Conservation (phyloP, 2,113 vertebrate genomes). For the Peromyscus polionotus region DNA sequence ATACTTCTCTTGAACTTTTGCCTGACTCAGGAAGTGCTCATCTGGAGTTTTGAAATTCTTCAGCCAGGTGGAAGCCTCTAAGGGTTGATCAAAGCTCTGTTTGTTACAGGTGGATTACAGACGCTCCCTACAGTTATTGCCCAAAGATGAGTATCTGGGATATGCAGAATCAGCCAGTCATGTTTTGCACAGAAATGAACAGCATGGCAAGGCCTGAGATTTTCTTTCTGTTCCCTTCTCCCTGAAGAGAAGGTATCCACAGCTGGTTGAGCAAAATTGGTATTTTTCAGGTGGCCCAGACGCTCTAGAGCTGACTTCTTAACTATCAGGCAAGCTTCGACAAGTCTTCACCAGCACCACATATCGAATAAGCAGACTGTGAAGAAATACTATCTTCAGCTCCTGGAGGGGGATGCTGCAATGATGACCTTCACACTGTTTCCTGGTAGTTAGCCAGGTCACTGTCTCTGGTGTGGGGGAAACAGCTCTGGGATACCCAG, state of each 20-base stretch:
- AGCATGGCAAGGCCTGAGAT: slow-evolving; percentile 93
- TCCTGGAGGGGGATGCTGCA: too few species aligned
- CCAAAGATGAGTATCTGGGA: slow-evolving; percentile 95
- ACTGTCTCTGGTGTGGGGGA: too few species aligned
- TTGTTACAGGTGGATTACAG: slow-evolving; percentile 90
- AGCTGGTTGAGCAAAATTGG: slow-evolving; percentile 90
- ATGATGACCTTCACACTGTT: too few species aligned
- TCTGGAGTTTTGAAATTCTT: slow-evolving; percentile 94
- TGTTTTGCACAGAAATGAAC: slow-evolving; percentile 94
- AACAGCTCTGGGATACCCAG: too few species aligned
- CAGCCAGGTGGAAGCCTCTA: slow-evolving; percentile 93
- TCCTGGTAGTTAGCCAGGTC: too few species aligned
- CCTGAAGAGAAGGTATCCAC: slow-evolving; percentile 95
- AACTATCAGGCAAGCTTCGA: slow-evolving; percentile 94
- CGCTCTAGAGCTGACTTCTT: slow-evolving; percentile 93
- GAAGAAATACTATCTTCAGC: too few species aligned
- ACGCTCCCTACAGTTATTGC: slow-evolving; percentile 95
- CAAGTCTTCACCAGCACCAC: slow-evolving; percentile 91
- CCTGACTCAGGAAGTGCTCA: slow-evolving; percentile 93
- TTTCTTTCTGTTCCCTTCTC: slow-evolving; percentile 93
- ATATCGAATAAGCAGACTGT: too few species aligned
- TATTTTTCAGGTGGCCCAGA: slow-evolving; percentile 89
- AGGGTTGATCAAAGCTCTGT: slow-evolving; percentile 93
- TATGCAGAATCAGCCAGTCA: slow-evolving; percentile 94
- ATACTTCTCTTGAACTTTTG: slow-evolving; percentile 94